Percentiles rank a stretch among this genome's conserved stretches.
Evolutionary conservation across 2,113 vertebrate genomes (phyloP).

Genomic region (Scomber scombrus): DNA sequence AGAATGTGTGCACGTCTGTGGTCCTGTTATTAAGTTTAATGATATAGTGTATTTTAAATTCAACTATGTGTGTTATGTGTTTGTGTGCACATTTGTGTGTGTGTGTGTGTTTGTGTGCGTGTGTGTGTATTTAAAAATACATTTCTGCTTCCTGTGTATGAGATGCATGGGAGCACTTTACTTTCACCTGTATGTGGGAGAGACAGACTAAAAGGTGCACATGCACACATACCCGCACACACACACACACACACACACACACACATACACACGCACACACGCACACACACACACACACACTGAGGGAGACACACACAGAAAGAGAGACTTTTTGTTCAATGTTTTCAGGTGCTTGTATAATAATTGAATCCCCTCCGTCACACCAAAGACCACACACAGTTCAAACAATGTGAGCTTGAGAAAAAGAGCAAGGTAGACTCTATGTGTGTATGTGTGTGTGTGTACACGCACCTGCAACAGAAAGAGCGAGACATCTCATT

Average conservation of each 20-base stretch:
- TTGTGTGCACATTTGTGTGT: background rate
- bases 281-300: too few species aligned
- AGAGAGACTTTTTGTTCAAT: background rate
- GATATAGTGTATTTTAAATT: too few species aligned
- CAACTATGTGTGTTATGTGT: background rate
- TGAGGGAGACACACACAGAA: background rate
- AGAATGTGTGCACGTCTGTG: too few species aligned
- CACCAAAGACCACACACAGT: slow-evolving; percentile 24
- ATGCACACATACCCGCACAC: background rate
- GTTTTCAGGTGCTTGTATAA: slow-evolving; percentile 38
- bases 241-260: slow-evolving; percentile 1
- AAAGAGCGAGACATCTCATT: slow-evolving; percentile 26
- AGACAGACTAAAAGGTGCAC: slow-evolving; percentile 13
- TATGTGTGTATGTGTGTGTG: slow-evolving; percentile 2
- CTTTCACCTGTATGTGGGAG: slow-evolving; percentile 40
- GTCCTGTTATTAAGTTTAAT: too few species aligned
- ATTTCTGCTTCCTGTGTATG: slow-evolving; percentile 11
- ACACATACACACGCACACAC: background rate
- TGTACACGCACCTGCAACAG: background rate
- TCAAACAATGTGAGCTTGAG: slow-evolving; percentile 30
- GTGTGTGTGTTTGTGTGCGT: background rate
- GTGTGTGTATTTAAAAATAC: slow-evolving; percentile 15
- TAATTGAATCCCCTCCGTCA: slow-evolving; percentile 50
- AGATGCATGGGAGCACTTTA: slow-evolving; percentile 44
- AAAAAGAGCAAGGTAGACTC: slow-evolving; percentile 11